Evolutionary conservation across 2,797 vertebrate species (phyloP).

Genomic region (Phrynocephalus forsythii): DNA sequence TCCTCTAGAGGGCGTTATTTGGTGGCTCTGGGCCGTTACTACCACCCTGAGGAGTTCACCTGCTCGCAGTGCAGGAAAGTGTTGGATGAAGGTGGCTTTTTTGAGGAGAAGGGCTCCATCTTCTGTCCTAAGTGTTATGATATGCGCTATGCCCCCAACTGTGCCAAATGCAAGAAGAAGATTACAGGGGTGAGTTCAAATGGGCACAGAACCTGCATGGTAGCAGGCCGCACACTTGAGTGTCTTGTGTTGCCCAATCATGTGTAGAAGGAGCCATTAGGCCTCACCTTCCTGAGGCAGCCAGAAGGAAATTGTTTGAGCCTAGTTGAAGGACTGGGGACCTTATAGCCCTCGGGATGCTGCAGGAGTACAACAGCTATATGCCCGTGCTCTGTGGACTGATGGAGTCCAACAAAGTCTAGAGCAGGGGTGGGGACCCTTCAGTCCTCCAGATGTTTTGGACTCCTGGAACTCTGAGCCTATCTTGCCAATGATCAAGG

Average conservation of each 20-base stretch:
- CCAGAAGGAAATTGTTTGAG: neutral
- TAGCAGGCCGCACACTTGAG: neutral
- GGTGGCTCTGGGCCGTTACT: conserved; percentile 93
- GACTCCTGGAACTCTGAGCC: too few relatives aligned
- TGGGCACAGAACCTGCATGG: neutral
- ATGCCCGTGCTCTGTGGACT: neutral
- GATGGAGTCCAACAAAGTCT: neutral
- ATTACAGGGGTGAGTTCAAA: conserved; percentile 88
- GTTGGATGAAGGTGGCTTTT: conserved; percentile 96
- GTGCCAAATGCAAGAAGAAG: conserved; percentile 97
- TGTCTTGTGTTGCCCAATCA: neutral
- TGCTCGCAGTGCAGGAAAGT: conserved; percentile 93
- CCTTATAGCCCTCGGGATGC: neutral
- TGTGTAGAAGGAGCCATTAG: neutral
- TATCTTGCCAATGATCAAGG: too few relatives aligned
- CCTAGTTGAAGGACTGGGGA: neutral
- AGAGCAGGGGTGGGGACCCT: too few relatives aligned
- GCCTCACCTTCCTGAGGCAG: neutral
- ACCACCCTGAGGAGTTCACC: conserved; percentile 97
- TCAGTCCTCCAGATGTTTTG: too few relatives aligned
- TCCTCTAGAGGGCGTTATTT: conserved; percentile 91
- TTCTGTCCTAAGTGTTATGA: conserved; percentile 96
- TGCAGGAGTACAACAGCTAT: neutral
- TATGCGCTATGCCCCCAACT: conserved; percentile 91
- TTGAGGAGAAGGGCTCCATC: conserved; percentile 94